Percentiles rank a stretch among this genome's conserved stretches.
These are phyloP conservation scores for Acanthurus lineatus DNA, from an alignment of 2,797 vertebrate genomes.

Conservation along the genomic window DNA sequence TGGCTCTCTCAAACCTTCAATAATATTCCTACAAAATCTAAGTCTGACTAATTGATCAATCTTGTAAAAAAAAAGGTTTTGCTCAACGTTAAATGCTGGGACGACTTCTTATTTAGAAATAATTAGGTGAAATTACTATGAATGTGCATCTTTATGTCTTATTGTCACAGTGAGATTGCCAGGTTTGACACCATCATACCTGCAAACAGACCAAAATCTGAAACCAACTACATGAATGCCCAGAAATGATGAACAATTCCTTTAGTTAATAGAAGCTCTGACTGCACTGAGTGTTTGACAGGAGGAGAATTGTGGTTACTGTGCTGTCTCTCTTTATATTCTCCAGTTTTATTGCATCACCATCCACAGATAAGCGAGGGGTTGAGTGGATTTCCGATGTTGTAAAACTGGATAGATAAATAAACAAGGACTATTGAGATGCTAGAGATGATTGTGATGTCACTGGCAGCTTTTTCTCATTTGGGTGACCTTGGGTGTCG, in stretches of 20 bases:
- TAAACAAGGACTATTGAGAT: conserved; percentile 39
- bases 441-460: conserved; percentile 38
- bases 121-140: no score
- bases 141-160: neutral
- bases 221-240: conserved; percentile 1
- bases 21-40: neutral
- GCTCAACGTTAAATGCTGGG: neutral
- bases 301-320: neutral
- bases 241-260: conserved; percentile 5
- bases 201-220: neutral
- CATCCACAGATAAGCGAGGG: conserved; percentile 35
- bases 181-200: neutral
- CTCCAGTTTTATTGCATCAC: conserved; percentile 30
- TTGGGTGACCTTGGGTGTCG: conserved; percentile 34
- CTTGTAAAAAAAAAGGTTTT: neutral
- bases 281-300: neutral
- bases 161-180: neutral
- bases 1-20: neutral
- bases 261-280: conserved; percentile 6
- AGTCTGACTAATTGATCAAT: neutral
- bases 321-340: neutral
- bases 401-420: conserved; percentile 52
- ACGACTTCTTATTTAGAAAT: neutral
- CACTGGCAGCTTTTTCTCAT: conserved; percentile 48
- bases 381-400: conserved; percentile 32